Evolutionary conservation across 2,797 vertebrate species (phyloP).

Genomic region (Falco rusticolus): DNA sequence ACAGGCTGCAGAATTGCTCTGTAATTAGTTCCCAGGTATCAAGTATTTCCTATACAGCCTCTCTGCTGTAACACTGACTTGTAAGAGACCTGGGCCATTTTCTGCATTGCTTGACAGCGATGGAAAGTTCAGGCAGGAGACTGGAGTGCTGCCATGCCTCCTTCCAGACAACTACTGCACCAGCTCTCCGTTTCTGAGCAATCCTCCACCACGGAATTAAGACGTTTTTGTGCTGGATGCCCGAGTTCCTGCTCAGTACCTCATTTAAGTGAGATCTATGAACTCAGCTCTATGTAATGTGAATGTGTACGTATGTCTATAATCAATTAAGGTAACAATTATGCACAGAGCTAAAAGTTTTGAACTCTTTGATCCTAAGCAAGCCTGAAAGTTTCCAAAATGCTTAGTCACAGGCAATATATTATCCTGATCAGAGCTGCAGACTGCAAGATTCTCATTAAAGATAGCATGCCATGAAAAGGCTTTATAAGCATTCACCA

Average conservation of each 20-base stretch:
- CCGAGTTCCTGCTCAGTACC: neutral
- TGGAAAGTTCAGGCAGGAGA: neutral
- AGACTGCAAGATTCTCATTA: neutral
- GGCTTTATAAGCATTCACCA: neutral
- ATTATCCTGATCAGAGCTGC: neutral
- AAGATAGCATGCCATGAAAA: neutral
- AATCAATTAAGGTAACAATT: neutral
- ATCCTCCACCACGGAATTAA: neutral
- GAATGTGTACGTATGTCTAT: neutral
- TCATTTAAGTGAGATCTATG: neutral
- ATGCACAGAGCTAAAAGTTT: neutral
- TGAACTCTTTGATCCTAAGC: neutral
- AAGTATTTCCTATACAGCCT: neutral
- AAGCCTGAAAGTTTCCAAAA: slow-evolving; percentile 4
- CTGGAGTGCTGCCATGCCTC: slow-evolving; percentile 12
- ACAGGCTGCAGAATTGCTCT: neutral
- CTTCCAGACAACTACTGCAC: neutral
- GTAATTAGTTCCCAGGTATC: neutral
- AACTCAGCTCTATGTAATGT: neutral
- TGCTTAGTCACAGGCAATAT: neutral
- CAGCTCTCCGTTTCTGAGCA: neutral
- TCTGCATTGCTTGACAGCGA: neutral
- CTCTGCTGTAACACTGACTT: neutral
- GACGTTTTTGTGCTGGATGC: neutral
- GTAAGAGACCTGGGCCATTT: neutral